Evolutionary conservation across 2,888 invertebrate species (phyloP).

Genomic region (Temnothorax rugatulus): DNA sequence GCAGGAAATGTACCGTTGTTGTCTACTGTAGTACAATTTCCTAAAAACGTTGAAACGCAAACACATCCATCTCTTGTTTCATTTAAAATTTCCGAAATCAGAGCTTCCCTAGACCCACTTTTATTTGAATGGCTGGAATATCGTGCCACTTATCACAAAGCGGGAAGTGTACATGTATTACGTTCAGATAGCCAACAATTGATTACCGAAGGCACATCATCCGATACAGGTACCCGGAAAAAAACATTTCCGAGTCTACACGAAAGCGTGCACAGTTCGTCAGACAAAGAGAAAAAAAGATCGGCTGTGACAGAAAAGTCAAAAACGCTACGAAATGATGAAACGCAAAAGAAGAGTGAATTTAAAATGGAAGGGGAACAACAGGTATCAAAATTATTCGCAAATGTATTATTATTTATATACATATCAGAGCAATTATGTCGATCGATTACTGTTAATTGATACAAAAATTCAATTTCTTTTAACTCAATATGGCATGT

Average conservation of each 20-base stretch:
- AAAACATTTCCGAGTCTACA: slow-evolving; percentile 84
- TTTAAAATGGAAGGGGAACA: slow-evolving; percentile 68
- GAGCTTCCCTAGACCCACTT: slow-evolving; percentile 89
- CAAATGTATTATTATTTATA: slow-evolving; percentile 1
- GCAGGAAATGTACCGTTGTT: slow-evolving; percentile 76
- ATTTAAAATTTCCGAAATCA: slow-evolving; percentile 87
- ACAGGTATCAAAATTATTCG: slow-evolving; percentile 71
- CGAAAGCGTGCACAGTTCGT: slow-evolving; percentile 85
- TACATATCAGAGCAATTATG: neutral
- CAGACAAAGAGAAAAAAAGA: slow-evolving; percentile 83
- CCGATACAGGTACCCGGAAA: slow-evolving; percentile 80
- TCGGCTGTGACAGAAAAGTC: slow-evolving; percentile 77
- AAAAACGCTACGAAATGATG: slow-evolving; percentile 73
- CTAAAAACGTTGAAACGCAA: slow-evolving; percentile 84
- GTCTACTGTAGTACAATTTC: slow-evolving; percentile 85
- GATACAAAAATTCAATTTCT: neutral
- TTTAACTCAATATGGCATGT: slow-evolving; percentile 24
- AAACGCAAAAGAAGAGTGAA: slow-evolving; percentile 69
- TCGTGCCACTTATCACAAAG: slow-evolving; percentile 81
- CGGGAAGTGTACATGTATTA: slow-evolving; percentile 70
- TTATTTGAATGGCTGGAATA: slow-evolving; percentile 90
- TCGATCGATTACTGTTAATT: neutral
- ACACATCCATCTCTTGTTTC: slow-evolving; percentile 87
- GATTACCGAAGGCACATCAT: slow-evolving; percentile 78
- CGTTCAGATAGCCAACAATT: slow-evolving; percentile 71